Base-by-base conservation (phyloP, 1,140 invertebrate species). In the Luehdorfia chinensis region DNA sequence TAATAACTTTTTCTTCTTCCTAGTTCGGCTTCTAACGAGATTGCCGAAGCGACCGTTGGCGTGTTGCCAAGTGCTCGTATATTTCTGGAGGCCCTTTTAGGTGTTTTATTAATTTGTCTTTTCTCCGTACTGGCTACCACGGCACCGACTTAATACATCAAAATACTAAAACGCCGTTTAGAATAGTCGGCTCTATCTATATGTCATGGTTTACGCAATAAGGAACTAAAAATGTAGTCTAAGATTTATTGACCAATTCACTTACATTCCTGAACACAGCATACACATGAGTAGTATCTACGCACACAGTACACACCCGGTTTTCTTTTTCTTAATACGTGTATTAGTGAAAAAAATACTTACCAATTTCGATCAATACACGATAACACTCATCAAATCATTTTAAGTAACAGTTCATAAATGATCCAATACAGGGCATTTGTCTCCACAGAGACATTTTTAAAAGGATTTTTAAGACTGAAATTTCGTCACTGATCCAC, bases 81-180 rank as follows among this genome's bases (percentile, higher is more conserved):
- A 85, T 85, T 85, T 79, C 64, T 75, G 70, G 71, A 69, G 49
- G 71, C 62, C 69, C 75, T 80, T 79, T 83, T 79, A 72, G 60
- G 61, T 64, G 77, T 84, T 81, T 83, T 85, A 83, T 85, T 85
- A 75, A 75, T 75, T 76, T 75, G 66, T 65, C 63, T 71, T 71
- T 75, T 67, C 51, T 47, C 8, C 50, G 12, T 44, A 39, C 49
- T 19, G 36, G 21, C 2, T 12, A 13, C 25, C 15, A 31, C 11
- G 9, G 15, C 32, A 48, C 18, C 27, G 4, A 23, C n/a, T 8
- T 28, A 19, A 27, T 41, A 33, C 14, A 43, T 44, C 25, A 36
- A n/a, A n/a, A n/a, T n/a, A n/a, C n/a, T 33, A 12, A 6, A 9
- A 5, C 2, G 5, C 3, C 2, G 12, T 25, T 13, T 25, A 27